A percentile compares a stretch with the other conserved stretches of the same genome.
Evolutionary conservation across 1,140 invertebrate genomes (phyloP).

Genomic region (Hycleus cichorii): DNA sequence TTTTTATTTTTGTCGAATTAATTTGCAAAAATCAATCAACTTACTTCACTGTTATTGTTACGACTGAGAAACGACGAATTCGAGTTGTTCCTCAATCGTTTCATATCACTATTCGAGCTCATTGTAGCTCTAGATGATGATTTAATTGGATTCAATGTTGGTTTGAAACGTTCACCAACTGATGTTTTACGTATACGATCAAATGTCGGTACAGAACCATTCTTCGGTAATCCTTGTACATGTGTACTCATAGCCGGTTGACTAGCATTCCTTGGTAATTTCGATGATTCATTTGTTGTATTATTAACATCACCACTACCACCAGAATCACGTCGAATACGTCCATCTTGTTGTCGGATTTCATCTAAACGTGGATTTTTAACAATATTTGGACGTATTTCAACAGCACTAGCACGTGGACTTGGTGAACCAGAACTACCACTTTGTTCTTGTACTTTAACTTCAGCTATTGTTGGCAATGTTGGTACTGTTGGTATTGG

Average conservation of each 20-base stretch:
- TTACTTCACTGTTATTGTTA: slow-evolving; percentile 52
- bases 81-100: slow-evolving; percentile 48
- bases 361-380: slow-evolving; percentile 39
- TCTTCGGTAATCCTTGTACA: slow-evolving; percentile 70
- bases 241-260: slow-evolving; percentile 78
- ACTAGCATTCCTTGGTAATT: slow-evolving; percentile 71
- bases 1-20: background rate
- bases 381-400: slow-evolving; percentile 24
- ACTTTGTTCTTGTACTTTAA: slow-evolving; percentile 61
- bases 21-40: background rate
- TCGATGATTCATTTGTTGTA: slow-evolving; percentile 30
- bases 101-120: slow-evolving; percentile 44
- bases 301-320: slow-evolving; percentile 27
- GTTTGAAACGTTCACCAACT: slow-evolving; percentile 67
- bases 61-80: slow-evolving; percentile 51
- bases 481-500: slow-evolving; percentile 73
- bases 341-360: slow-evolving; percentile 33
- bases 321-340: slow-evolving; percentile 14
- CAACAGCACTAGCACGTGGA: slow-evolving; percentile 26
- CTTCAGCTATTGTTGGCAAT: slow-evolving; percentile 80
- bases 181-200: slow-evolving; percentile 74
- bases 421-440: slow-evolving; percentile 33
- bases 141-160: slow-evolving; percentile 69
- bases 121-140: slow-evolving; percentile 57
- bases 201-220: slow-evolving; percentile 81